Conservation (phyloP, 1,140 invertebrate genomes). For the Drosophila bifasciata region DNA sequence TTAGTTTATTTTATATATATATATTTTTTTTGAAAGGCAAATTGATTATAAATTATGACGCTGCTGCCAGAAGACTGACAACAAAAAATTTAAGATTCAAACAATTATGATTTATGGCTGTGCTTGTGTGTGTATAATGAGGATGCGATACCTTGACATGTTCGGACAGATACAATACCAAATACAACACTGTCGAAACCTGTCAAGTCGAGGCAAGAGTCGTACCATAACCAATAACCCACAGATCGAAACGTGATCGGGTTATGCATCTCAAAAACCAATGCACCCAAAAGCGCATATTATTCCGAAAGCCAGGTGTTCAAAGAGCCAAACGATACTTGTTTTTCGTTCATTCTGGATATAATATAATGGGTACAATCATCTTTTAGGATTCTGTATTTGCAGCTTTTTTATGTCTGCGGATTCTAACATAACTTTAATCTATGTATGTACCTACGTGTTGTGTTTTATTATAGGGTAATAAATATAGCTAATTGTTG, state of each 20-base stretch:
- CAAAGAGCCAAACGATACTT: too few relatives aligned
- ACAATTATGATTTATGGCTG: slow-evolving; percentile 70
- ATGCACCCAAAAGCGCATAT: not conserved
- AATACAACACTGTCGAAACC: slow-evolving; percentile 39
- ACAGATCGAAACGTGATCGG: too few relatives aligned
- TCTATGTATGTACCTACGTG: too few relatives aligned
- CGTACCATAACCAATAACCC: not conserved
- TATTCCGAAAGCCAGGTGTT: not conserved
- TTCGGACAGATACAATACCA: slow-evolving; percentile 3
- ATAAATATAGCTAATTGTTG: not conserved
- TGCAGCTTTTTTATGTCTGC: too few relatives aligned
- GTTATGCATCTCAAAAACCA: too few relatives aligned
- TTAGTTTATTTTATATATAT: slow-evolving; percentile 37
- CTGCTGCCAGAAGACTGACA: slow-evolving; percentile 73
- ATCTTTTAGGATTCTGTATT: too few relatives aligned
- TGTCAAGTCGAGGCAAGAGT: slow-evolving; percentile 15
- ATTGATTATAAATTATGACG: slow-evolving; percentile 80
- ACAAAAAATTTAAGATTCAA: slow-evolving; percentile 75
- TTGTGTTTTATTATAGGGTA: too few relatives aligned
- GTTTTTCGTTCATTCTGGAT: too few relatives aligned
- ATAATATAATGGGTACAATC: too few relatives aligned
- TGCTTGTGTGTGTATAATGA: slow-evolving; percentile 45
- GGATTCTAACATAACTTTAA: too few relatives aligned
- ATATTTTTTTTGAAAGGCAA: slow-evolving; percentile 64
- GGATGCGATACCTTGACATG: slow-evolving; percentile 60